phyloP scores from a whole-genome alignment of 2,888 invertebrate species.

The Tipula helvola region DNA sequence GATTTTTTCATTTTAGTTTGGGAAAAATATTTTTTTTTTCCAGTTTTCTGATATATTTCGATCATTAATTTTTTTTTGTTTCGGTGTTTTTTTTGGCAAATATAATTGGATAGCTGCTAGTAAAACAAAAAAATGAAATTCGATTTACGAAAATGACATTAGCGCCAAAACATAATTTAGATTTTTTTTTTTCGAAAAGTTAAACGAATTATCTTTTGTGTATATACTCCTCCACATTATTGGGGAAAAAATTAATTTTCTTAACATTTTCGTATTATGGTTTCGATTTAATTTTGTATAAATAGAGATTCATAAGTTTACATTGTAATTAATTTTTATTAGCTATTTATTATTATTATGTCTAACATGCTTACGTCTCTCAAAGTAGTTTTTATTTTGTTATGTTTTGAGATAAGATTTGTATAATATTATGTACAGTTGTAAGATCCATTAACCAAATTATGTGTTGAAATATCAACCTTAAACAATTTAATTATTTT shows the following conservation, averaged over 20 bases:
- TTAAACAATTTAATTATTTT: neutral
- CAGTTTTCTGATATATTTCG: neutral
- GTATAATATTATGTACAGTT: neutral
- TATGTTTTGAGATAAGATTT: neutral
- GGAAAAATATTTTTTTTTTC: neutral
- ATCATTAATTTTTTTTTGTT: neutral
- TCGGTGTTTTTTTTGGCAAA: neutral
- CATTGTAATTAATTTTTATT: neutral
- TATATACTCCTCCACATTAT: neutral
- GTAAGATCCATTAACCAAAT: neutral
- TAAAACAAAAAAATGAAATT: neutral
- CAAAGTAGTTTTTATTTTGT: neutral
- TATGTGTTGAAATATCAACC: neutral
- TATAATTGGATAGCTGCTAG: neutral
- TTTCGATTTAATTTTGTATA: neutral
- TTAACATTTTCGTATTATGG: neutral
- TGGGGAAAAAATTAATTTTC: neutral
- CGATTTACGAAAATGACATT: neutral
- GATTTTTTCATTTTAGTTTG: neutral
- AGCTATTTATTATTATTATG: neutral
- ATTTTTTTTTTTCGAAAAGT: neutral
- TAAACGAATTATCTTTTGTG: neutral
- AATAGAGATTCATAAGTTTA: neutral
- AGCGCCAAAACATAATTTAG: neutral
- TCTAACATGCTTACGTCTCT: neutral